These are phyloP conservation scores for Scleropages formosus DNA, from an alignment of 2,797 vertebrate genomes.

Conservation along the genomic window DNA sequence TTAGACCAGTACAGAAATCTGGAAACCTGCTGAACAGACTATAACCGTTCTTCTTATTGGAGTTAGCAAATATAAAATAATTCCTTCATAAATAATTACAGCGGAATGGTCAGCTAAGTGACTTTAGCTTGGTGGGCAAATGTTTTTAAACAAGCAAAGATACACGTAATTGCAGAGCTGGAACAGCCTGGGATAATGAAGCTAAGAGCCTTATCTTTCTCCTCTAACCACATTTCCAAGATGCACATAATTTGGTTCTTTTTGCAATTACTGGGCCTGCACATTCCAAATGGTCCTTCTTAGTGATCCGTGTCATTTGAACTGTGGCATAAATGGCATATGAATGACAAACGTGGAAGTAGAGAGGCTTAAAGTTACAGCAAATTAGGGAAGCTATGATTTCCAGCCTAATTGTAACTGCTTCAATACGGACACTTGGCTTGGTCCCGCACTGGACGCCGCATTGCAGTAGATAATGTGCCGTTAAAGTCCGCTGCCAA, in stretches of 20 bases:
- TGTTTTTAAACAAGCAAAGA: background rate
- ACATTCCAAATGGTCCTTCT: conserved; percentile 43
- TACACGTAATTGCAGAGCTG: conserved; percentile 29
- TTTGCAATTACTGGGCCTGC: conserved; percentile 44
- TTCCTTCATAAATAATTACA: no score
- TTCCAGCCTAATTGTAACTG: background rate
- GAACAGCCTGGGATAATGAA: conserved; percentile 38
- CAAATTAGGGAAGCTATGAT: background rate
- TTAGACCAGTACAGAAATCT: no score
- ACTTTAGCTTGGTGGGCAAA: no score
- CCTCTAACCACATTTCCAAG: conserved; percentile 33
- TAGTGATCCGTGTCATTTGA: conserved; percentile 57
- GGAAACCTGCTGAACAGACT: no score
- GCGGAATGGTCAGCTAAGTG: no score
- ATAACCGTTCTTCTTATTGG: no score
- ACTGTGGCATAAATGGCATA: conserved; percentile 40
- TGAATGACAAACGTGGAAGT: conserved; percentile 11
- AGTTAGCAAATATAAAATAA: no score
- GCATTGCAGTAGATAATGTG: background rate
- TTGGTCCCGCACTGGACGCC: background rate
- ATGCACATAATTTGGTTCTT: conserved; percentile 41
- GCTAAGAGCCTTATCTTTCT: conserved; percentile 27
- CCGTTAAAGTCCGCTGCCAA: background rate
- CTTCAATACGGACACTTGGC: background rate
- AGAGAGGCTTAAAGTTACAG: background rate